phyloP scores from a whole-genome alignment of 1,140 invertebrate genomes.

The Drosophila pseudoobscura region DNA sequence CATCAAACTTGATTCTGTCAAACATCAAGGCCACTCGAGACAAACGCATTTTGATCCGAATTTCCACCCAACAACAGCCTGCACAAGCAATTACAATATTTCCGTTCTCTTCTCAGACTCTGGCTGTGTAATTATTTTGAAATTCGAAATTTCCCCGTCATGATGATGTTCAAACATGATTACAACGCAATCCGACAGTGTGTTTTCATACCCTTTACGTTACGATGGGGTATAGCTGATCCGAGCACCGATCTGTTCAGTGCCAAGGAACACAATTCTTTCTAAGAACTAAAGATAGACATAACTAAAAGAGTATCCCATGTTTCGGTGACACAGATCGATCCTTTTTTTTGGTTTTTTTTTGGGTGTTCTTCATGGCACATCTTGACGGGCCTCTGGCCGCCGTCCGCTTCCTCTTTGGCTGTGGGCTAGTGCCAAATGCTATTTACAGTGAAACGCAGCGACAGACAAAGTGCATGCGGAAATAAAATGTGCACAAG shows the following conservation, averaged over 20 bases:
- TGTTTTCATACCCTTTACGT: slow-evolving; percentile 5
- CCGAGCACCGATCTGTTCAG: neutral
- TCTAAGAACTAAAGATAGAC: too few species aligned
- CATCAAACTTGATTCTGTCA: slow-evolving; percentile 49
- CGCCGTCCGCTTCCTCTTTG: slow-evolving; percentile 71
- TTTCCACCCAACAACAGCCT: slow-evolving; percentile 15
- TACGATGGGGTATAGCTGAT: neutral
- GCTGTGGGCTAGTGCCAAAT: slow-evolving; percentile 71
- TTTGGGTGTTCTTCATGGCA: slow-evolving; percentile 55
- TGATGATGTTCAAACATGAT: slow-evolving; percentile 52
- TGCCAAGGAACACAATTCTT: too few species aligned
- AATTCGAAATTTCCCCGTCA: slow-evolving; percentile 66
- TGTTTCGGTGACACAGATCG: too few species aligned
- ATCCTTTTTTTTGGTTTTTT: slow-evolving; percentile 4
- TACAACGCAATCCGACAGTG: slow-evolving; percentile 21
- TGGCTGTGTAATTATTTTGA: slow-evolving; percentile 72
- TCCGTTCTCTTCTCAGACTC: slow-evolving; percentile 4
- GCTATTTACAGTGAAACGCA: slow-evolving; percentile 60
- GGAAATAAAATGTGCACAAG: slow-evolving; percentile 64
- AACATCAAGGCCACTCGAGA: slow-evolving; percentile 44
- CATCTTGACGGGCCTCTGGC: slow-evolving; percentile 46
- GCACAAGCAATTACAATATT: slow-evolving; percentile 36
- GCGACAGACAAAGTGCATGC: slow-evolving; percentile 58
- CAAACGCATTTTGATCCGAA: slow-evolving; percentile 40
- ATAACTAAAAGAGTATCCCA: too few species aligned